A percentile compares a stretch with the other conserved stretches of the same genome.
phyloP scores from a whole-genome alignment of 2,797 vertebrate genomes.

The Anguilla obscura region DNA sequence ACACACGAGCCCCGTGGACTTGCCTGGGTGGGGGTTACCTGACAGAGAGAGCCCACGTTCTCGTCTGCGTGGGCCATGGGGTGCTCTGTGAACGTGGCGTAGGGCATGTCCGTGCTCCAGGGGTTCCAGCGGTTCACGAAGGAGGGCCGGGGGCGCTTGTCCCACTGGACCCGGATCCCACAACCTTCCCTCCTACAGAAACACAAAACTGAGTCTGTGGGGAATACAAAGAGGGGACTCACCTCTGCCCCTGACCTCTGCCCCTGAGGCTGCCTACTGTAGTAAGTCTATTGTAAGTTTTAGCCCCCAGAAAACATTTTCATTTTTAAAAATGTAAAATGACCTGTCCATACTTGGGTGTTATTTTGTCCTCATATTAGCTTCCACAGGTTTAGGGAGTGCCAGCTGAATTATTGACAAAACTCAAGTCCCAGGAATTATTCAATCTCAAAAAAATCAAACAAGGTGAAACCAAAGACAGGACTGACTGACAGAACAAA shows the following conservation, averaged over 20 bases:
- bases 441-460: neutral
- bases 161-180: conserved; percentile 92
- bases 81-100: conserved; percentile 88
- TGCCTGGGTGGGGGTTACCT: conserved; percentile 64
- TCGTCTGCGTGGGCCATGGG: conserved; percentile 89
- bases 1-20: neutral
- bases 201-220: neutral
- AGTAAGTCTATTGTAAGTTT: neutral
- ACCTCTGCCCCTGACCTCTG: neutral
- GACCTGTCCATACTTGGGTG: neutral
- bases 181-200: conserved; percentile 81
- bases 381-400: neutral
- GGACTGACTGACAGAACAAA: neutral
- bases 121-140: conserved; percentile 96
- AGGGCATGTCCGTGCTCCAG: conserved; percentile 92
- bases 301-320: neutral
- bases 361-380: neutral
- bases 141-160: conserved; percentile 84
- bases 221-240: neutral
- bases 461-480: neutral
- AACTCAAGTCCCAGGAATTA: neutral
- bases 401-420: neutral
- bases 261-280: neutral
- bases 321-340: neutral
- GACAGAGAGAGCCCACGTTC: conserved; percentile 88